A percentile compares a stretch with the other conserved stretches of the same genome.
Conservation (phyloP, 2,113 vertebrate species). For the Gasterosteus aculeatus region DNA sequence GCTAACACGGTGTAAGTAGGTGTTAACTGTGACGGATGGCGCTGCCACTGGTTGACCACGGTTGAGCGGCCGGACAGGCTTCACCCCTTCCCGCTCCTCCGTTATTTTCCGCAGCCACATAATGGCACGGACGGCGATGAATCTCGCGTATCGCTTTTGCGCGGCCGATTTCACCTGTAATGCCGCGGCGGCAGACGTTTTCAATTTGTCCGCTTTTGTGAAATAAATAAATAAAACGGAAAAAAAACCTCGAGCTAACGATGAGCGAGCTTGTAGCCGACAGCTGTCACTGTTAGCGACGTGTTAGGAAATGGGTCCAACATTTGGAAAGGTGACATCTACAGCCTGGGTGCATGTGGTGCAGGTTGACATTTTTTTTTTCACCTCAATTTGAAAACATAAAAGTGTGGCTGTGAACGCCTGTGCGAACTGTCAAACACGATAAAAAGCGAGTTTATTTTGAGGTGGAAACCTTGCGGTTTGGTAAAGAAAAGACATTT, state of each 20-base stretch:
- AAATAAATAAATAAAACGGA: not conserved
- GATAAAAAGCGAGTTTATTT: no score
- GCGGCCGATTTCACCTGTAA: slow-evolving; percentile 55
- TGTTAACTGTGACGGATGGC: slow-evolving; percentile 74
- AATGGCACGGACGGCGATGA: slow-evolving; percentile 55
- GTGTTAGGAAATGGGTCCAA: not conserved
- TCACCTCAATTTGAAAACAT: not conserved
- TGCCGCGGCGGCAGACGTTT: slow-evolving; percentile 34
- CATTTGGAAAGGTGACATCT: not conserved
- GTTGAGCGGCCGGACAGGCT: slow-evolving; percentile 63
- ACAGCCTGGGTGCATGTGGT: slow-evolving; percentile 12
- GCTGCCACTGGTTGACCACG: slow-evolving; percentile 64
- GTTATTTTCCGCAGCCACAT: slow-evolving; percentile 58
- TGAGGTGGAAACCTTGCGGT: no score
- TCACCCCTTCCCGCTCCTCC: slow-evolving; percentile 39
- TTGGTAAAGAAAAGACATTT: no score
- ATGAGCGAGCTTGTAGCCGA: slow-evolving; percentile 16
- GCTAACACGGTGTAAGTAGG: slow-evolving; percentile 65
- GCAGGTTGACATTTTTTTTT: not conserved
- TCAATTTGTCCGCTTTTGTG: slow-evolving; percentile 37
- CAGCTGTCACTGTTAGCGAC: slow-evolving; percentile 5
- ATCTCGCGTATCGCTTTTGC: slow-evolving; percentile 60
- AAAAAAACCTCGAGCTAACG: slow-evolving; percentile 33
- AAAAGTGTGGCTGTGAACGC: not conserved
- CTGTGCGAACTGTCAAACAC: no score